A percentile compares a stretch with the other conserved stretches of the same genome.
These are phyloP conservation scores for Zalophus californianus DNA, from an alignment of 2,797 vertebrate species.

Conservation along the genomic window DNA sequence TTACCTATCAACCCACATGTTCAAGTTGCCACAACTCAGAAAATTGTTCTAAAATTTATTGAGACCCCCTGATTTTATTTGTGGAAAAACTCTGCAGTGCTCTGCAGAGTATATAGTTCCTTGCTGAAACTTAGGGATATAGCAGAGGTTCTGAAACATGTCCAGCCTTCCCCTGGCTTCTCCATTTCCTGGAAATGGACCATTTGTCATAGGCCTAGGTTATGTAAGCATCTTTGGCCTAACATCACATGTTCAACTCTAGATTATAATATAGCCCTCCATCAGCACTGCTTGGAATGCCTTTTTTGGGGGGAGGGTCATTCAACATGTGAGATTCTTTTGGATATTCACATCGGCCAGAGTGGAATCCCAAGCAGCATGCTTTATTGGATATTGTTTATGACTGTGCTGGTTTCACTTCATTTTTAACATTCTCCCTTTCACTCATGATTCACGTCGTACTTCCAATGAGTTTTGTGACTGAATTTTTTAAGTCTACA, in stretches of 20 bases:
- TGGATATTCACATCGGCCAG: too few relatives aligned
- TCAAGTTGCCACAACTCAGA: neutral
- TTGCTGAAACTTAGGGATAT: neutral
- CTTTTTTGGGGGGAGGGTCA: neutral
- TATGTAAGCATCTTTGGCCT: neutral
- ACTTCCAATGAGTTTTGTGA: neutral
- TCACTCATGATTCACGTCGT: neutral
- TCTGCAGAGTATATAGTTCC: neutral
- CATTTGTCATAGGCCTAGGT: neutral
- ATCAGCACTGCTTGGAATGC: neutral
- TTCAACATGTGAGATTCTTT: neutral
- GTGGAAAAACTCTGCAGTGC: neutral
- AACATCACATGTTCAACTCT: neutral
- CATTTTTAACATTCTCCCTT: neutral
- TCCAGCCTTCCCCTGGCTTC: neutral
- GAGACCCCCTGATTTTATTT: neutral
- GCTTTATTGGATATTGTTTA: neutral
- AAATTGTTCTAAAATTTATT: neutral
- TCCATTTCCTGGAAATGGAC: neutral
- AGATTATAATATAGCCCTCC: neutral
- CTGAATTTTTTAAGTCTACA: neutral
- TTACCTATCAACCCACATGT: neutral
- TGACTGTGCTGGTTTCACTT: neutral
- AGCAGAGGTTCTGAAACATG: neutral
- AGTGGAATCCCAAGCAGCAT: too few relatives aligned